Percentiles rank a stretch among this genome's conserved stretches.
Evolutionary conservation across 1,140 invertebrate species (phyloP).

Genomic region (Drosophila sturtevanti): DNA sequence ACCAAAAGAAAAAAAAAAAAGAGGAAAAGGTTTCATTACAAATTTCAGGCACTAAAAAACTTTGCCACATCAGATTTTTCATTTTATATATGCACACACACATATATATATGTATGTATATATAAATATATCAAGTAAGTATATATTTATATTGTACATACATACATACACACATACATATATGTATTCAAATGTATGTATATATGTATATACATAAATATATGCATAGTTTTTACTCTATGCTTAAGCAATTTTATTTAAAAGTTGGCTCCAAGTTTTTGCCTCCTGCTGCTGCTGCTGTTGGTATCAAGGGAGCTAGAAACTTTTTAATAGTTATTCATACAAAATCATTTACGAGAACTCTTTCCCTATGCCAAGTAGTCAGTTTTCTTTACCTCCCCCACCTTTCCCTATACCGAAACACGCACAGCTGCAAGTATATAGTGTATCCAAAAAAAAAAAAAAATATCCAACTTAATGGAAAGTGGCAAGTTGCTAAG

Average conservation of each 20-base stretch:
- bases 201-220: not conserved
- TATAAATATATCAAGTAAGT: not conserved
- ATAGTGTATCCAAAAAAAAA: conserved; percentile 8
- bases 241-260: conserved; percentile 40
- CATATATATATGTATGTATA: conserved; percentile 7
- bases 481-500: conserved; percentile 32
- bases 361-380: not conserved
- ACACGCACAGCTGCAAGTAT: too few relatives aligned
- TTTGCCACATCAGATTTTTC: conserved; percentile 37
- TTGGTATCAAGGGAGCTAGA: conserved; percentile 37
- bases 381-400: not conserved
- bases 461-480: conserved; percentile 42
- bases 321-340: conserved; percentile 77
- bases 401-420: too few relatives aligned
- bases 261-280: conserved; percentile 34
- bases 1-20: not conserved
- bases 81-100: conserved; percentile 11
- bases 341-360: conserved; percentile 76
- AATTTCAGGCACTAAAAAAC: conserved; percentile 53
- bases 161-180: not conserved
- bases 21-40: conserved; percentile 55
- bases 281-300: not conserved
- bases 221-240: not conserved
- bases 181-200: conserved; percentile 2
- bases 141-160: not conserved